These are phyloP conservation scores for Drosophila bunnanda DNA, from an alignment of 2,888 invertebrate genomes.

Conservation along the genomic window DNA sequence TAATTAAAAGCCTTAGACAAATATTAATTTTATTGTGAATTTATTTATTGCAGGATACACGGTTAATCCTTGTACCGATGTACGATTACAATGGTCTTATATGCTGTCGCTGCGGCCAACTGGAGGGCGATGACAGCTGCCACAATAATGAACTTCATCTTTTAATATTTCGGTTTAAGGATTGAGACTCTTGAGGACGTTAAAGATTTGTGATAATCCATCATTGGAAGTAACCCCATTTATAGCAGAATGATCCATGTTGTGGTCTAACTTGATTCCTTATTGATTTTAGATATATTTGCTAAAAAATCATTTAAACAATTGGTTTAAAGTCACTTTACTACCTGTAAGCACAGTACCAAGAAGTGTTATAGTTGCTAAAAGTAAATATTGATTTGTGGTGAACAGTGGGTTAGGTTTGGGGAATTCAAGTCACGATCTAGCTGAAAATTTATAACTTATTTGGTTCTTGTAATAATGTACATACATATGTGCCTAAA, in stretches of 20 bases:
- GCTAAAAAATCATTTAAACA: slow-evolving; percentile 1
- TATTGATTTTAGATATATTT: neutral
- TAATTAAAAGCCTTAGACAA: neutral
- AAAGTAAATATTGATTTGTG: too few relatives aligned
- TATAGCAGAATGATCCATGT: neutral
- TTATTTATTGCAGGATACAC: neutral
- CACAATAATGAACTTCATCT: neutral
- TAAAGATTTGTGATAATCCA: neutral
- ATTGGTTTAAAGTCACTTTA: neutral
- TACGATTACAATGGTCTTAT: neutral
- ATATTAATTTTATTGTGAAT: neutral
- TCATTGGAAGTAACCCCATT: neutral
- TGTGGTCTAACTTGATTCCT: neutral
- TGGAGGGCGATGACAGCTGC: slow-evolving; percentile 1
- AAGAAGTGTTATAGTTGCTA: too few relatives aligned
- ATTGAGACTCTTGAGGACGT: neutral
- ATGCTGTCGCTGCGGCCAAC: neutral
- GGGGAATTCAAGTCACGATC: too few relatives aligned
- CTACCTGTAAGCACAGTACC: too few relatives aligned
- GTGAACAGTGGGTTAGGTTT: too few relatives aligned
- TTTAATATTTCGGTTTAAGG: too few relatives aligned
- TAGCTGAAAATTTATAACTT: too few relatives aligned
- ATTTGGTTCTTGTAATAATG: too few relatives aligned
- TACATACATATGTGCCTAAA: too few relatives aligned
- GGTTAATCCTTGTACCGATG: neutral